Conservation (phyloP, 2,797 vertebrate species). For the Nannoperca obscura region DNA sequence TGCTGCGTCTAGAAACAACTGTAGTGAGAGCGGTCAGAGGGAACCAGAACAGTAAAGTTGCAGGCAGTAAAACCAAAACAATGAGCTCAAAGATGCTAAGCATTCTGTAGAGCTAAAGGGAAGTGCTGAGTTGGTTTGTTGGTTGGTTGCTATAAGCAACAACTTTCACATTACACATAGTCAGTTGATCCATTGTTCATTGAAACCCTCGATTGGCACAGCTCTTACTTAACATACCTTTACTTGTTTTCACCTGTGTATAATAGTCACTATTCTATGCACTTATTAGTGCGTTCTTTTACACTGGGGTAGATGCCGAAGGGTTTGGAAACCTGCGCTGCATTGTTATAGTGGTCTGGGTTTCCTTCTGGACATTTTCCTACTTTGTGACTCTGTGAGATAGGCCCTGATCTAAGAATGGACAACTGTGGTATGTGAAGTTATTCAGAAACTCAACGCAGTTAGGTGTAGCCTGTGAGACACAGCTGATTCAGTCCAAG, state of each 20-base stretch:
- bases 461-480: not conserved
- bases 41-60: not conserved
- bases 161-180: too few species aligned
- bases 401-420: not conserved
- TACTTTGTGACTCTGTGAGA: not conserved
- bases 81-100: not conserved
- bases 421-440: slow-evolving; percentile 2
- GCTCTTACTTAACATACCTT: too few species aligned
- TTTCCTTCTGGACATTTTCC: not conserved
- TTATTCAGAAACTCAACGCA: slow-evolving; percentile 1
- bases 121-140: not conserved
- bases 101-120: not conserved
- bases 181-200: too few species aligned
- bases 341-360: not conserved
- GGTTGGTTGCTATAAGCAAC: too few species aligned
- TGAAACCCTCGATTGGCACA: too few species aligned
- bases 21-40: not conserved
- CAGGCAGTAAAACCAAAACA: not conserved
- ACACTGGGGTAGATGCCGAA: not conserved
- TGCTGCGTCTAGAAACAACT: not conserved
- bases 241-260: not conserved
- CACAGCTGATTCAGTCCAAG: not conserved
- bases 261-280: not conserved
- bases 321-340: not conserved
- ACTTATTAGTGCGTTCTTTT: not conserved